A percentile compares a stretch with the other conserved stretches of the same genome.
Conservation (phyloP, 2,113 vertebrate genomes). For the Trogon surrucura region DNA sequence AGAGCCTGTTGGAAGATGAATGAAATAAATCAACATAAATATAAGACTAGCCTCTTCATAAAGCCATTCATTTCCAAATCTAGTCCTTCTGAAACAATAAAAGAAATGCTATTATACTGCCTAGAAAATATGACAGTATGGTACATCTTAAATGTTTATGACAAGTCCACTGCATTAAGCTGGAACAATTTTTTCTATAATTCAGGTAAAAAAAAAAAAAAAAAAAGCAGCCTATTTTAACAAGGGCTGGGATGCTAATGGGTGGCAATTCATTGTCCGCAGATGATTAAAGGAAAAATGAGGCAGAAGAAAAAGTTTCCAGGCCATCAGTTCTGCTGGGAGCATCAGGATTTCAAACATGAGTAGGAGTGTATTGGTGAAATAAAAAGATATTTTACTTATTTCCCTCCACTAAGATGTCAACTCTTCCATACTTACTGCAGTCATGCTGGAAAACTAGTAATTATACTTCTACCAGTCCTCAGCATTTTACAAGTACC, state of each 20-base stretch:
- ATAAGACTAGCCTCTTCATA: slow-evolving; percentile 29
- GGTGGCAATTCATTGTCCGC: neutral
- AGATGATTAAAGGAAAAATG: slow-evolving; percentile 21
- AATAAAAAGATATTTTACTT: neutral
- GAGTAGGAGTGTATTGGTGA: neutral
- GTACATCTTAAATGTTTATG: slow-evolving; percentile 35
- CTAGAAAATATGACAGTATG: neutral
- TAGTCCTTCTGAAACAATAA: slow-evolving; percentile 46
- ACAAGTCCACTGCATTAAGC: neutral
- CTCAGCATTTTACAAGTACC: neutral
- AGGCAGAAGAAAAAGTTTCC: slow-evolving; percentile 17
- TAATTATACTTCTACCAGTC: neutral
- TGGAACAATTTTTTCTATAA: neutral
- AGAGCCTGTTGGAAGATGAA: slow-evolving; percentile 16
- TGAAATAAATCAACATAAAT: slow-evolving; percentile 31
- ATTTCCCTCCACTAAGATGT: neutral
- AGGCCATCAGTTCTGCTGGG: neutral
- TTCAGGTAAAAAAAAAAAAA: neutral
- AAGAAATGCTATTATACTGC: neutral
- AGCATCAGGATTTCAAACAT: slow-evolving; percentile 23
- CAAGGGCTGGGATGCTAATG: neutral
- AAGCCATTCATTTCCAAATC: slow-evolving; percentile 25
- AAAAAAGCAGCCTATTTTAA: neutral
- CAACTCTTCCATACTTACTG: neutral
- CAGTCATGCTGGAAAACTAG: neutral